Evolutionary conservation across 2,113 vertebrate species (phyloP).

Genomic region (Petromus typicus): DNA sequence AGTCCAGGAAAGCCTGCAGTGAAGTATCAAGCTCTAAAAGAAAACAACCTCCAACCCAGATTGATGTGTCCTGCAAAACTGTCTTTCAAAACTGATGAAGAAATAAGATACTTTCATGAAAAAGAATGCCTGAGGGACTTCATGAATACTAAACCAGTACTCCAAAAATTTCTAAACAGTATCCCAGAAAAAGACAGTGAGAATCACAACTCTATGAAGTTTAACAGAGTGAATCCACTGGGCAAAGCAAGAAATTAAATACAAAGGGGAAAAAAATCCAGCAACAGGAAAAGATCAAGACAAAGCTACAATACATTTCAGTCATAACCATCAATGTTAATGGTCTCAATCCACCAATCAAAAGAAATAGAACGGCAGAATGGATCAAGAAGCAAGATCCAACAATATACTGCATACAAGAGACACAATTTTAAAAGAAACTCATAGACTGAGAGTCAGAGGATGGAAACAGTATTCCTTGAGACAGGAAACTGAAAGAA

Average conservation of each 20-base stretch:
- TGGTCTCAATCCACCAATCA: neutral
- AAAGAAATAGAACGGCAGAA: neutral
- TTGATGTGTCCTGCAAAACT: no score
- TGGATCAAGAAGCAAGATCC: neutral
- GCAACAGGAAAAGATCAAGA: neutral
- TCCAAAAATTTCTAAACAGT: neutral
- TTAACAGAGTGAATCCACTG: neutral
- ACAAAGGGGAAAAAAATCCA: neutral
- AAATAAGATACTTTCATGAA: neutral
- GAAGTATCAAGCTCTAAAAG: neutral
- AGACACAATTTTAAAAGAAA: no score
- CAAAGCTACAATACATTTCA: neutral
- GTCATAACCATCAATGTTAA: neutral
- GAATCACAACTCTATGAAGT: no score
- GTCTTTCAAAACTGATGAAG: neutral
- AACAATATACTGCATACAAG: neutral
- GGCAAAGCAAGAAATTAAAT: neutral
- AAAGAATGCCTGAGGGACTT: neutral
- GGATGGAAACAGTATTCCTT: no score
- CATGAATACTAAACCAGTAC: neutral
- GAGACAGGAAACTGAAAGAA: no score
- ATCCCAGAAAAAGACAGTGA: neutral
- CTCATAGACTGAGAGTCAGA: no score
- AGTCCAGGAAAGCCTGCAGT: no score
- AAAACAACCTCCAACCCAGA: neutral